Evolutionary conservation across 2,113 vertebrate genomes (phyloP), one percentile per base, ranked within the genome.

Genomic region (Pandion haliaetus): DNA sequence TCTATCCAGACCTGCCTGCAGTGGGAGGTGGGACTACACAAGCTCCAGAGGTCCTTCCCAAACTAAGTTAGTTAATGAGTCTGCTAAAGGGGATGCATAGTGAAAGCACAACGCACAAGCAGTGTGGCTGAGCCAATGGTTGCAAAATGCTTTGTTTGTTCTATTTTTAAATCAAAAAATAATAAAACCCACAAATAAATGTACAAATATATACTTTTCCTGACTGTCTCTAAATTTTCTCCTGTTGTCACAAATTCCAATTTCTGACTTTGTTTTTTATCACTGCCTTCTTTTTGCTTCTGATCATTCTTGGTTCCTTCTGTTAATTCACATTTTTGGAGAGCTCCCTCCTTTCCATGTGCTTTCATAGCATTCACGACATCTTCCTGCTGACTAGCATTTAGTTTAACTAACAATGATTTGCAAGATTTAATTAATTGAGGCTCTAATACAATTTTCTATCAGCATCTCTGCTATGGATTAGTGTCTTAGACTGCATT

Each of bases 1-100:
- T 86, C n/a, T 11, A 49, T 15, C 38, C 0, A 0, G 52, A 65
- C 10, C 57, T 63, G 24, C 20, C 24, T 9, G 3, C n/a, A 23
- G 29, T 17, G 49, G 40, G 26, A 83, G 28, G 13, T 6, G n/a
- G 61, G 50, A 85, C 52, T 8, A 40, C 7, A 17, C 7, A 45
- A 47, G 10, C 38, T 66, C 66, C 73, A 74, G 14, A 85, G 8
- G 20, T 25, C 58, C 54, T 59, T 61, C 84, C 67, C 78, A 61
- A 36, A n/a, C 20, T 9, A 67, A 29, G 14, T 44, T 18, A 54
- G 14, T 32, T 23, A 44, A 54, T 54, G n/a, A 54, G 40, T 73
- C n/a, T 91, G 47, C 52, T 74, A 20, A 59, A 61, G 49, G 10
- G 9, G 7, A 42, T 6, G 32, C 38, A 47, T 3, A 73, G 25